Evolutionary conservation across 2,113 vertebrate genomes (phyloP).

Genomic region (Arenaria interpres): DNA sequence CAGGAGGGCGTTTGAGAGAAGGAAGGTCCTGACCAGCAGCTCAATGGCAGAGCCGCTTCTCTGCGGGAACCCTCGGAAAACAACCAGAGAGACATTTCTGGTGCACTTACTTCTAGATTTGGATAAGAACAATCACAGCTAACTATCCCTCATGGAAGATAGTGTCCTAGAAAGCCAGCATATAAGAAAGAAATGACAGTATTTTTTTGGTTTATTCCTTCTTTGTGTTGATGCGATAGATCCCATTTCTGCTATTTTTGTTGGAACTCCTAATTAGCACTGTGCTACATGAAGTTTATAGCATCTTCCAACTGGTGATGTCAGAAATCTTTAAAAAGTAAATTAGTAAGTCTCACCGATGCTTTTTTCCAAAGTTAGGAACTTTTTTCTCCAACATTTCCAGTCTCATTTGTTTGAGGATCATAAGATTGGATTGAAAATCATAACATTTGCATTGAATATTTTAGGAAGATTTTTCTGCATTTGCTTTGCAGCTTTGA

Average conservation of each 20-base stretch:
- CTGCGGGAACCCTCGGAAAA: not conserved
- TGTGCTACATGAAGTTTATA: not conserved
- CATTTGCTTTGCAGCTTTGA: conserved; percentile 40
- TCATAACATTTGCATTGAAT: conserved; percentile 14
- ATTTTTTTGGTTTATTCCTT: not conserved
- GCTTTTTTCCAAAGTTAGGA: not conserved
- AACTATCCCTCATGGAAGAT: rapidly evolving
- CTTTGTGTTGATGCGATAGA: not conserved
- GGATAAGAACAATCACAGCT: not conserved
- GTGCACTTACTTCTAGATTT: not conserved
- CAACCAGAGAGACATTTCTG: rapidly evolving
- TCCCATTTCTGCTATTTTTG: rapidly evolving
- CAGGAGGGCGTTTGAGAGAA: rapidly evolving
- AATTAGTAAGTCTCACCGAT: not conserved
- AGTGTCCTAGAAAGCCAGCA: not conserved
- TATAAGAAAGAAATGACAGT: not conserved
- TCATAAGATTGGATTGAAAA: not conserved
- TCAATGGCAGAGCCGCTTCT: not conserved
- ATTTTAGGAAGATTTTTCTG: conserved; percentile 36
- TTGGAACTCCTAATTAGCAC: not conserved
- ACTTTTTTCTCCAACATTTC: not conserved
- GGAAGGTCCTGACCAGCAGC: not conserved
- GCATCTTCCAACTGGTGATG: not conserved
- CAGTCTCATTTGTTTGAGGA: conserved; percentile 14
- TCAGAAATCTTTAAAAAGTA: not conserved